Conservation (phyloP, 2,113 vertebrate genomes). For the Equus przewalskii region DNA sequence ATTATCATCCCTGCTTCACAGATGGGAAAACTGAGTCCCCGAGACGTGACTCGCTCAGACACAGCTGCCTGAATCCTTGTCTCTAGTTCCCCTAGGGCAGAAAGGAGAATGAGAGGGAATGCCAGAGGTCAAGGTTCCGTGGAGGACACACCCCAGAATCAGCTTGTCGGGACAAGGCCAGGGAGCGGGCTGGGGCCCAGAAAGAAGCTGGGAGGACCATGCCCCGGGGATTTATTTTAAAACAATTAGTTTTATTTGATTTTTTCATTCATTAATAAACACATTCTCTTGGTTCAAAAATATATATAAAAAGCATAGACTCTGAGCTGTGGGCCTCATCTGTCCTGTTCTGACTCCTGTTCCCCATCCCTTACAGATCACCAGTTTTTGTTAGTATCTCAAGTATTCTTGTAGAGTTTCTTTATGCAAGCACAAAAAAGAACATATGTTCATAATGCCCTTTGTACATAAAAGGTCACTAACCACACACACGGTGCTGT, state of each 20-base stretch:
- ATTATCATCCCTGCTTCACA: background rate
- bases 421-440: background rate
- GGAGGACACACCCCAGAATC: background rate
- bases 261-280: background rate
- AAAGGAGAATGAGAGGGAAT: background rate
- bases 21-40: constrained; percentile 20
- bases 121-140: background rate
- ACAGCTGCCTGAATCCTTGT: background rate
- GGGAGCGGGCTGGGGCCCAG: background rate
- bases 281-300: background rate
- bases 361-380: background rate
- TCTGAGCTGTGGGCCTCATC: background rate
- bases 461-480: background rate
- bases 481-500: background rate
- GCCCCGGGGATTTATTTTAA: background rate
- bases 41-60: background rate
- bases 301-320: background rate
- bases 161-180: no score
- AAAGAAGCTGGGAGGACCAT: background rate
- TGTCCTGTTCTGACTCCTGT: background rate
- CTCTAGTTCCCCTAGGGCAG: background rate
- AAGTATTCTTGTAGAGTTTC: background rate
- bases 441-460: background rate
- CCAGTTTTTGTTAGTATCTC: background rate
- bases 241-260: background rate